A percentile compares a stretch with the other conserved stretches of the same genome.
These are phyloP conservation scores for Takifugu flavidus DNA, from an alignment of 2,113 vertebrate genomes.

Conservation along the genomic window DNA sequence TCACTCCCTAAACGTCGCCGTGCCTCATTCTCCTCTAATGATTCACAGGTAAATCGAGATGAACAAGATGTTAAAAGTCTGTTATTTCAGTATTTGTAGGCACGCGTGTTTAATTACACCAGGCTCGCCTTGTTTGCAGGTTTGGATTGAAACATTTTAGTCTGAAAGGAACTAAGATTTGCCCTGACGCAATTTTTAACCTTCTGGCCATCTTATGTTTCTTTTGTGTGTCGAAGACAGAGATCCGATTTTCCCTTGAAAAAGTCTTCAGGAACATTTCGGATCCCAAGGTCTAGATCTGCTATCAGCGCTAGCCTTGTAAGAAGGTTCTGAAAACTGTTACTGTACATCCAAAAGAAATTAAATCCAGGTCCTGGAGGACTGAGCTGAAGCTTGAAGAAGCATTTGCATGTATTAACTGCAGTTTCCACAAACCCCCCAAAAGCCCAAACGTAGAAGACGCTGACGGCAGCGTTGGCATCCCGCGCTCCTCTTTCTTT, in stretches of 20 bases:
- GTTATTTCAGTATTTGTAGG: too few species aligned
- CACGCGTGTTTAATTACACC: too few species aligned
- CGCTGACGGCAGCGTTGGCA: slow-evolving; percentile 43
- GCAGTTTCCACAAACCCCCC: slow-evolving; percentile 27
- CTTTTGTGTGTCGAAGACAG: too few species aligned
- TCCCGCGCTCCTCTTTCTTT: slow-evolving; percentile 25
- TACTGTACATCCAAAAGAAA: slow-evolving; percentile 1
- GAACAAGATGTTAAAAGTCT: too few species aligned
- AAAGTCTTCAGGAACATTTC: too few species aligned
- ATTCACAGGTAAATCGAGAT: neutral
- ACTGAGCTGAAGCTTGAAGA: slow-evolving; percentile 9
- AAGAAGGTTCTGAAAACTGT: slow-evolving; percentile 1
- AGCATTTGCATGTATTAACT: slow-evolving; percentile 42
- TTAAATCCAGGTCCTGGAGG: slow-evolving; percentile 6
- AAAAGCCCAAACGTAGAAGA: slow-evolving; percentile 37
- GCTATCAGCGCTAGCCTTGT: neutral
- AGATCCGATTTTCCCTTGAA: too few species aligned
- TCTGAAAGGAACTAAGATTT: too few species aligned
- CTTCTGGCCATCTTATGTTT: too few species aligned
- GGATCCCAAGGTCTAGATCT: neutral
- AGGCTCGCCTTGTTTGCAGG: too few species aligned
- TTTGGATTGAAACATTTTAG: too few species aligned
- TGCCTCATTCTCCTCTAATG: slow-evolving; percentile 19
- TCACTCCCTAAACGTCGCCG: slow-evolving; percentile 9
- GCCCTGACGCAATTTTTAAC: too few species aligned